Base-by-base conservation (phyloP, 2,797 vertebrate genomes). In the Urosaurus nigricauda region DNA sequence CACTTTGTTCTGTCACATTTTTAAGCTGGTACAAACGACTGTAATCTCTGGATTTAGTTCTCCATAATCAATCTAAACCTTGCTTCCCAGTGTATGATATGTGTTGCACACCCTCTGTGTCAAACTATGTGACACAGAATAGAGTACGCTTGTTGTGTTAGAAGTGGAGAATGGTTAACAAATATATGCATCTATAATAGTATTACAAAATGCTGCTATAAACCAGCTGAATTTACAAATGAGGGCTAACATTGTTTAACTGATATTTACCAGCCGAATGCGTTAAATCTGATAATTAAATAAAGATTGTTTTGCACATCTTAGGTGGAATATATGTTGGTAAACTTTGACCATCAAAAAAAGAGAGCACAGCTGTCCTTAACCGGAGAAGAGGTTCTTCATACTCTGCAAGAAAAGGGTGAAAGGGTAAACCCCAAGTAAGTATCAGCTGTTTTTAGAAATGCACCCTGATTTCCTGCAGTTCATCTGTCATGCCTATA, bases 251-350 rank as follows among this genome's bases (percentile, higher is more conserved):
- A 1, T 79, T 70, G 29, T 78, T 73, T 85, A 11, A 51, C 47
- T 53, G 26, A 24, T 24, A 12, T 40, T 80, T 90, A 71, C 4
- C 37, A 47, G 51, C 60, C 9, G 68, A 37, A n/a, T 32, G 32
- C 40, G 58, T 85, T 71, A 86, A 81, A 85, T 4, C 21, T 92
- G 86, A 0, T 14, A 13, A 93, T 89, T 87, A n/a, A n/a, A n/a
- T n/a, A n/a, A n/a, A n/a, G n/a, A n/a, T 80, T 1, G 90, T 89
- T 5, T 88, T 90, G 16, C 92, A 94, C 94, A 51, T 73, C 85
- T 75, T 65, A 99, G 99, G 99, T 99, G 79, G 99, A 99, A 91
- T 99, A 99, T 95, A 99, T 99, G 98, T 92, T 99, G 94, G 96
- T 99, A 85, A 98, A 98, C 87, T 97, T 99, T 93, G 98, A 99